A percentile compares a stretch with the other conserved stretches of the same genome.
These are phyloP conservation scores for Apostichopus californicus DNA, from an alignment of 35 echinoderm and acorn worm species.

Conservation along the genomic window DNA sequence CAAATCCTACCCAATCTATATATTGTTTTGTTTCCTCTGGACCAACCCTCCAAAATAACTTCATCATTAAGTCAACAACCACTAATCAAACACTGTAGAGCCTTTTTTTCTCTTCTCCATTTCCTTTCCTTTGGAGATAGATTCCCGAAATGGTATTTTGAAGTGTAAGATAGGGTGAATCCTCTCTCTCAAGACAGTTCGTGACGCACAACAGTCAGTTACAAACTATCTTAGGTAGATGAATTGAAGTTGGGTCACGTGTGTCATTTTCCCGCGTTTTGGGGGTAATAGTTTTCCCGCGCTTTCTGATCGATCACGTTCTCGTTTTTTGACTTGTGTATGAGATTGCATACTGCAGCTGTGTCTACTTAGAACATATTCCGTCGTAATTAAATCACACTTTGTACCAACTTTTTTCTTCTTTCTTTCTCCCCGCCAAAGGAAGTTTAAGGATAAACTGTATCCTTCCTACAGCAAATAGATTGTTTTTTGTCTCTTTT, in stretches of 20 bases:
- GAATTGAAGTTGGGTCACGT: background rate
- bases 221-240: background rate
- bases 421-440: constrained; percentile 10
- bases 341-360: constrained; percentile 27
- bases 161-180: too few species aligned
- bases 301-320: constrained; percentile 43
- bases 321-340: background rate
- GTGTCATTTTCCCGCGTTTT: background rate
- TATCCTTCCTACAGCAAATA: constrained; percentile 56
- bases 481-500: constrained; percentile 19
- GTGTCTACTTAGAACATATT: constrained; percentile 42
- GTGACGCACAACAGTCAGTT: background rate
- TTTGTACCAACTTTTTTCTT: constrained; percentile 35
- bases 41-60: background rate
- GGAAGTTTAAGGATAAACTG: constrained; percentile 57
- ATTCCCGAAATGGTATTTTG: too few species aligned
- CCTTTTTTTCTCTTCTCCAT: too few species aligned
- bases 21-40: background rate
- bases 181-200: background rate
- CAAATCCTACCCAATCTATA: background rate
- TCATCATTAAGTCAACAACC: background rate
- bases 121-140: too few species aligned
- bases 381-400: constrained; percentile 50
- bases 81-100: background rate
- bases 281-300: constrained; percentile 3